Conservation (phyloP, 2,113 vertebrate species). For the Podarcis muralis region DNA sequence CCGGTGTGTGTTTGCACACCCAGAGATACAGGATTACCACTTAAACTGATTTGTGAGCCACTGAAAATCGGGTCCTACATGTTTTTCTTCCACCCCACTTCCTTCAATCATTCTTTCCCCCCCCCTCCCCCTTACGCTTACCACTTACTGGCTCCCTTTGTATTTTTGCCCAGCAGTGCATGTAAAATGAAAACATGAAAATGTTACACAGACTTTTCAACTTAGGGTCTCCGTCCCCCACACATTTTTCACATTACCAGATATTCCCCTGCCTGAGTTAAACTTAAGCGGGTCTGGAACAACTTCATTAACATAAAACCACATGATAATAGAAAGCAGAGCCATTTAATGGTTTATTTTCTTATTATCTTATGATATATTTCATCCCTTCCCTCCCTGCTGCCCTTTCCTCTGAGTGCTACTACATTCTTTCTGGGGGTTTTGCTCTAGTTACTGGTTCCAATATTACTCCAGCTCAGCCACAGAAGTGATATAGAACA, state of each 20-base stretch:
- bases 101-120: neutral
- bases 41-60: neutral
- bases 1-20: accelerated
- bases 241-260: slow-evolving; percentile 76
- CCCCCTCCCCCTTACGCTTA: neutral
- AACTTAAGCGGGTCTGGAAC: slow-evolving; percentile 75
- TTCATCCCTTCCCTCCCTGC: slow-evolving; percentile 62
- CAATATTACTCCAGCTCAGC: slow-evolving; percentile 5
- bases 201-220: slow-evolving; percentile 70
- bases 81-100: slow-evolving; percentile 1
- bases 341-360: slow-evolving; percentile 78
- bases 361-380: slow-evolving; percentile 77
- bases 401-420: slow-evolving; percentile 53
- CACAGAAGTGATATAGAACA: neutral
- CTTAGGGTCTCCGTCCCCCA: slow-evolving; percentile 71
- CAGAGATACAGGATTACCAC: neutral
- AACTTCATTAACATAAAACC: slow-evolving; percentile 80
- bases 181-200: slow-evolving; percentile 68
- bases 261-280: slow-evolving; percentile 77
- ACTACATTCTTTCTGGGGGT: slow-evolving; percentile 65
- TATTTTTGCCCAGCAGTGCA: slow-evolving; percentile 61
- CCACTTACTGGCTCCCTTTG: slow-evolving; percentile 63
- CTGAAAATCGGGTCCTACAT: slow-evolving; percentile 20
- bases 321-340: slow-evolving; percentile 78
- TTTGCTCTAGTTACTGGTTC: slow-evolving; percentile 49